Conservation (phyloP, 2,113 vertebrate species). For the Hemiprocne comata region DNA sequence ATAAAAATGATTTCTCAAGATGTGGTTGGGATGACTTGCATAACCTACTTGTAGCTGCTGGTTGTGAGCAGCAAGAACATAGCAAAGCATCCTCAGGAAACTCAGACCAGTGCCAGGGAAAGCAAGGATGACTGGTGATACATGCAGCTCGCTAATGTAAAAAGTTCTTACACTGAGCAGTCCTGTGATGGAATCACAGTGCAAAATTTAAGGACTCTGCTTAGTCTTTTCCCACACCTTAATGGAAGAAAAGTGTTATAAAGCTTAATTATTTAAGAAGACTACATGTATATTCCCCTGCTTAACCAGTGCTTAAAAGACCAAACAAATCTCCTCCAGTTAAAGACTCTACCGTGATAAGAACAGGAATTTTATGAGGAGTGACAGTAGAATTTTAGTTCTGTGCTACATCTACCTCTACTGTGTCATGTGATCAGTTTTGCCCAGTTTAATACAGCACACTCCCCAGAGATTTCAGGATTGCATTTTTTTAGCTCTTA, state of each 20-base stretch:
- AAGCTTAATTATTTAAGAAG: slow-evolving; percentile 25
- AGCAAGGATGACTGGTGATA: background rate
- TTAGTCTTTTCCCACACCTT: background rate
- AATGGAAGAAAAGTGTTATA: background rate
- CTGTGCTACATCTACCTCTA: background rate
- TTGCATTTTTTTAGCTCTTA: background rate
- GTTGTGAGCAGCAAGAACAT: background rate
- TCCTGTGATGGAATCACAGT: background rate
- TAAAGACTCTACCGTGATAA: background rate
- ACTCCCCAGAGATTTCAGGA: background rate
- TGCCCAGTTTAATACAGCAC: background rate
- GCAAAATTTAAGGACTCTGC: background rate
- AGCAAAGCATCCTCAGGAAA: background rate
- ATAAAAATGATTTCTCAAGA: background rate
- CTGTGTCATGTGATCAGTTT: background rate
- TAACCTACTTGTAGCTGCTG: background rate
- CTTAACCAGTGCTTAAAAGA: background rate
- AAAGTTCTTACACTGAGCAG: background rate
- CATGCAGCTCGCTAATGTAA: background rate
- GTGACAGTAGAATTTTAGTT: background rate
- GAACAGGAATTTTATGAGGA: background rate
- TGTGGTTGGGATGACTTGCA: background rate
- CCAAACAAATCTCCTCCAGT: background rate
- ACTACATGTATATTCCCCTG: background rate
- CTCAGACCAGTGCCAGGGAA: background rate